phyloP scores from a whole-genome alignment of 2,113 vertebrate genomes.

The Spheniscus mendiculus region DNA sequence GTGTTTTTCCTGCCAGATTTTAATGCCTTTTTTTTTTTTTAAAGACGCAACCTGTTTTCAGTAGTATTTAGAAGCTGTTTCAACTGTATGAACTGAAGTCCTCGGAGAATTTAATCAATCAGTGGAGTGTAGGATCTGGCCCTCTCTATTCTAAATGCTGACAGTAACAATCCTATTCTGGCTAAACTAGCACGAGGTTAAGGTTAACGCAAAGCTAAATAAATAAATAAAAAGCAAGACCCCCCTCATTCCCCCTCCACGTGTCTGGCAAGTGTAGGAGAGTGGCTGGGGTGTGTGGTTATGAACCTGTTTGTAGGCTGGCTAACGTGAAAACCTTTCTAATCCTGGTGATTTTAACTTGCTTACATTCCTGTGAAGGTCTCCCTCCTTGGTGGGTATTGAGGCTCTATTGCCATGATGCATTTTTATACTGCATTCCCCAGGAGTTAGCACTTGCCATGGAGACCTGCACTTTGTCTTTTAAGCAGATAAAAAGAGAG shows the following conservation, averaged over 20 bases:
- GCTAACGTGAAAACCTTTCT: slow-evolving; percentile 31
- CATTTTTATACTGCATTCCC: slow-evolving; percentile 69
- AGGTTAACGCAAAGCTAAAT: slow-evolving; percentile 21
- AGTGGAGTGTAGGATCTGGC: not conserved
- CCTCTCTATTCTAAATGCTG: not conserved
- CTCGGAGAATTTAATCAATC: not conserved
- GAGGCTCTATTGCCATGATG: slow-evolving; percentile 50
- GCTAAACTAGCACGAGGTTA: not conserved
- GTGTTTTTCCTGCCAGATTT: not conserved
- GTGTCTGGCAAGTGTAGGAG: not conserved
- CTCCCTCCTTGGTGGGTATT: slow-evolving; percentile 24
- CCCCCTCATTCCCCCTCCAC: not conserved
- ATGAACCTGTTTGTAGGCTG: not conserved
- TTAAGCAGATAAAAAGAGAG: slow-evolving; percentile 85
- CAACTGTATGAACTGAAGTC: not conserved
- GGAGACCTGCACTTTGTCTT: slow-evolving; percentile 82
- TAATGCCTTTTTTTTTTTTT: not conserved
- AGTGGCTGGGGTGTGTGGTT: not conserved
- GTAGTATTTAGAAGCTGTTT: not conserved
- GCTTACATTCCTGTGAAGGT: slow-evolving; percentile 68
- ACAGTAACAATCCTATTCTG: not conserved
- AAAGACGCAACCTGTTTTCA: not conserved
- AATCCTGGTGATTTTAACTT: slow-evolving; percentile 48
- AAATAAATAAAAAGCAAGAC: not conserved
- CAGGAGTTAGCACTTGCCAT: slow-evolving; percentile 65